A percentile compares a stretch with the other conserved stretches of the same genome.
phyloP scores from a whole-genome alignment of 2,888 invertebrate genomes.

The Automeris io region DNA sequence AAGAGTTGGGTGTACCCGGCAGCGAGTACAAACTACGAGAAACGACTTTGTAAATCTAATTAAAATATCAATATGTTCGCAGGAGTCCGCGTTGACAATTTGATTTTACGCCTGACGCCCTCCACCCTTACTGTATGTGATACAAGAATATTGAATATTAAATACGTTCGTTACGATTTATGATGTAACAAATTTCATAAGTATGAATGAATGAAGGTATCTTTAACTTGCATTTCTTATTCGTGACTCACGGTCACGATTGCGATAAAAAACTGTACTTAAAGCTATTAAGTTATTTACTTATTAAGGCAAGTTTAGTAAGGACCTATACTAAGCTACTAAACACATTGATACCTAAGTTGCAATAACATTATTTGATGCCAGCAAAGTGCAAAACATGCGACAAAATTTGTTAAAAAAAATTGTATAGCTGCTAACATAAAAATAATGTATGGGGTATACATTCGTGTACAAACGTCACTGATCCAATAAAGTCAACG shows the following conservation, averaged over 20 bases:
- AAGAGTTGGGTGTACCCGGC: slow-evolving; percentile 71
- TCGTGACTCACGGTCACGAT: no score
- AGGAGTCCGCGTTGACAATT: slow-evolving; percentile 68
- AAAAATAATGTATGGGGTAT: slow-evolving; percentile 54
- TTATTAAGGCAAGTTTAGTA: no score
- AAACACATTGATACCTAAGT: no score
- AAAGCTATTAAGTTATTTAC: no score
- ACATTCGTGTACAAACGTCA: slow-evolving; percentile 44
- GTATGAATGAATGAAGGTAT: no score
- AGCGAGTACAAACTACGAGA: slow-evolving; percentile 49
- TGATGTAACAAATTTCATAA: slow-evolving; percentile 9
- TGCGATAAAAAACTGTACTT: no score
- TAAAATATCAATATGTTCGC: slow-evolving; percentile 76
- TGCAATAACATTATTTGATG: no score
- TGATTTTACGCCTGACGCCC: slow-evolving; percentile 64
- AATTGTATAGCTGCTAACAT: no score
- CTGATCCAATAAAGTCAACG: slow-evolving; percentile 56
- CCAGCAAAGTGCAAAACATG: no score
- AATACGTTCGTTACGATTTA: slow-evolving; percentile 10
- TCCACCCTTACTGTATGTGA: slow-evolving; percentile 10
- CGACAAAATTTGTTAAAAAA: no score
- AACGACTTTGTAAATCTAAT: slow-evolving; percentile 75
- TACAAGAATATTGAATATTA: slow-evolving; percentile 25
- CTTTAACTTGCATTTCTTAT: no score
- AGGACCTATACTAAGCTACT: no score